Evolutionary conservation across 2,797 vertebrate species (phyloP).

Genomic region (Gymnothorax javanicus): DNA sequence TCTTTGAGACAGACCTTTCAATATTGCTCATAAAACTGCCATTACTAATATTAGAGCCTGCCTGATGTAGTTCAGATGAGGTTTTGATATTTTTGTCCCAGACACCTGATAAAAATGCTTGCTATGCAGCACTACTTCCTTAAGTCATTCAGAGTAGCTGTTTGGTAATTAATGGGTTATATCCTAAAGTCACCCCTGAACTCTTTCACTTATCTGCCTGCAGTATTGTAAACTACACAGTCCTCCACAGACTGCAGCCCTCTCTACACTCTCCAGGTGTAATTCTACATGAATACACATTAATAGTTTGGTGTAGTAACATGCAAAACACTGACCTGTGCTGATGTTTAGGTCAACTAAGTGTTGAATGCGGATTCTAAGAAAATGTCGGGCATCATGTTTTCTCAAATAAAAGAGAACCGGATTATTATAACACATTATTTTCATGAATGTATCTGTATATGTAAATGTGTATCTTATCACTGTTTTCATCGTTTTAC

Average conservation of each 20-base stretch:
- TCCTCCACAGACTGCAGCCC: neutral
- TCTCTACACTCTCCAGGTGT: conserved; percentile 25
- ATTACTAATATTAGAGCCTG: neutral
- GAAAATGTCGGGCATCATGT: conserved; percentile 28
- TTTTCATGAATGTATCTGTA: conserved; percentile 14
- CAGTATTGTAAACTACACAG: neutral
- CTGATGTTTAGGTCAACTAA: conserved; percentile 36
- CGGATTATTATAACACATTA: neutral
- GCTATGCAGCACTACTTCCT: neutral
- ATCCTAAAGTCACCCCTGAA: neutral
- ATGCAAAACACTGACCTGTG: conserved; percentile 32
- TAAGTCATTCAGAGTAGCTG: neutral
- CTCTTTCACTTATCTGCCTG: neutral
- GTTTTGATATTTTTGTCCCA: neutral
- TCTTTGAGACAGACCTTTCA: conserved; percentile 3
- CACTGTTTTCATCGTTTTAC: conserved; percentile 4
- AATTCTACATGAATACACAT: conserved; percentile 31
- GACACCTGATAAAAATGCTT: neutral
- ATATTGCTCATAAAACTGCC: neutral
- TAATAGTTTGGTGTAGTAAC: conserved; percentile 31
- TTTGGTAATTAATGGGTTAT: neutral
- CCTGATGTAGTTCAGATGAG: neutral
- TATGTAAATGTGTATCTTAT: neutral
- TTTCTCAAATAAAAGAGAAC: conserved; percentile 13
- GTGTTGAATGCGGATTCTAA: conserved; percentile 39